Evolutionary conservation across 1,140 invertebrate genomes (phyloP), one percentile per base, ranked within the genome.

Genomic region (Drosophila leontia): DNA sequence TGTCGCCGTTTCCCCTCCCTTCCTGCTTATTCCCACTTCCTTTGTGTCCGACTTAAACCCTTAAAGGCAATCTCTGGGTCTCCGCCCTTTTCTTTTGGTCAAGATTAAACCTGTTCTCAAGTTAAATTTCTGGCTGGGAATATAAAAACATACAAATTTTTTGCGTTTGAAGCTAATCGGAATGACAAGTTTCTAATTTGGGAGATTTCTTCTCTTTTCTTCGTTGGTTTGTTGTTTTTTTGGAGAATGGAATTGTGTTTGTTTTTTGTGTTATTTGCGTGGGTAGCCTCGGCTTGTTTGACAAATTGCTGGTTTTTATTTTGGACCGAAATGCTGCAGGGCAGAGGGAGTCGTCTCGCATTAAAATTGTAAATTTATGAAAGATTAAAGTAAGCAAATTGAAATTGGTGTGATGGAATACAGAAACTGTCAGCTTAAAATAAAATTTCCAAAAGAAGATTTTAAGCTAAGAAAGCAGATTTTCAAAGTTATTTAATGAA

Each of bases 111-210:
- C 70, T 72, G 70, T 74, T 72, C 45, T 51, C 39, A n/a, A 72
- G 19, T 50, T 58, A 70, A 57, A 29, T 72, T 81, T 67, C 62
- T 62, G 60, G 37, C 32, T 35, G 23, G 9, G 39, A 51, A 51
- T 62, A 53, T 32, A 42, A 35, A 53, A 67, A 67, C 34, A 37
- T 26, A 63, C 42, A 63, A 61, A 47, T 42, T 63, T 59, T 48
- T 34, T 75, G 56, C 56, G 32, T 56, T 47, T 67, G 57, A 80
- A 81, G 81, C 81, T 85, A 80, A 83, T 77, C 77, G 65, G 79
- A 84, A 85, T 77, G 81, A 84, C 81, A 84, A 84, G 82, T 85
- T 84, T 84, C 83, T 72, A 84, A 80, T 84, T 80, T 64, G 81
- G 64, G 72, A 84, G 71, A 61, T 83, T 70, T 71, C 68, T 35